Percentiles rank a stretch among this genome's conserved stretches.
phyloP scores from a whole-genome alignment of 1,140 invertebrate species.

The Drosophila ercepeae region DNA sequence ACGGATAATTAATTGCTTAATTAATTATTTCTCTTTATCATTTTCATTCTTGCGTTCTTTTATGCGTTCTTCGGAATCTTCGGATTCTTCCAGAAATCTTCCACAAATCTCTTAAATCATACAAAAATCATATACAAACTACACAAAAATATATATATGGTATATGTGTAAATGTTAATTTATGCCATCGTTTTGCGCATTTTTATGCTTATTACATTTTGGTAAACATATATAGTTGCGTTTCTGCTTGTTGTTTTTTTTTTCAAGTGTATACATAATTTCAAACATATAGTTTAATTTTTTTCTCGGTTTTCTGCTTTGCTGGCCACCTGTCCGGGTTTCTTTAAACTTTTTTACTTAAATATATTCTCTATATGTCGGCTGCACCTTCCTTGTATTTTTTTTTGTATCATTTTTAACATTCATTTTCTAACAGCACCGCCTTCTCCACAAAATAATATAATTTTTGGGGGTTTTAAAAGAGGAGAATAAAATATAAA shows the following conservation, averaged over 20 bases:
- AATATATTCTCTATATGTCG: background rate
- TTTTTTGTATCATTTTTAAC: background rate
- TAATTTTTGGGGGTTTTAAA: conserved; percentile 10
- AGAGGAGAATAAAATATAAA: conserved; percentile 1
- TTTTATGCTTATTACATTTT: background rate
- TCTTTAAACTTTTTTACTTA: conserved; percentile 1
- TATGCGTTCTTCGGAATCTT: background rate
- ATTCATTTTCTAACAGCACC: conserved; percentile 16
- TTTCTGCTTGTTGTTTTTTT: background rate
- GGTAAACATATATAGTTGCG: conserved; percentile 9
- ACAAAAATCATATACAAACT: conserved; percentile 43
- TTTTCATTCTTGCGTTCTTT: conserved; percentile 7
- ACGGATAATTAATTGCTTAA: conserved; percentile 63
- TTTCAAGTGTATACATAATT: conserved; percentile 5
- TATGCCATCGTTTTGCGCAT: conserved; percentile 9
- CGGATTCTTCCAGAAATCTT: no score
- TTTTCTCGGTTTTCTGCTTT: conserved; percentile 1
- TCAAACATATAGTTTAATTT: conserved; percentile 7
- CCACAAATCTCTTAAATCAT: conserved; percentile 23
- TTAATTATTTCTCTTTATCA: conserved; percentile 28
- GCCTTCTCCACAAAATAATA: background rate
- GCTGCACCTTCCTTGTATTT: conserved; percentile 2
- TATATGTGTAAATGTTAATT: conserved; percentile 30
- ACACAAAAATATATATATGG: conserved; percentile 43
- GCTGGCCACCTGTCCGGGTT: conserved; percentile 19